Evolutionary conservation across 2,797 vertebrate genomes (phyloP).

Genomic region (Australoheros facetus): DNA sequence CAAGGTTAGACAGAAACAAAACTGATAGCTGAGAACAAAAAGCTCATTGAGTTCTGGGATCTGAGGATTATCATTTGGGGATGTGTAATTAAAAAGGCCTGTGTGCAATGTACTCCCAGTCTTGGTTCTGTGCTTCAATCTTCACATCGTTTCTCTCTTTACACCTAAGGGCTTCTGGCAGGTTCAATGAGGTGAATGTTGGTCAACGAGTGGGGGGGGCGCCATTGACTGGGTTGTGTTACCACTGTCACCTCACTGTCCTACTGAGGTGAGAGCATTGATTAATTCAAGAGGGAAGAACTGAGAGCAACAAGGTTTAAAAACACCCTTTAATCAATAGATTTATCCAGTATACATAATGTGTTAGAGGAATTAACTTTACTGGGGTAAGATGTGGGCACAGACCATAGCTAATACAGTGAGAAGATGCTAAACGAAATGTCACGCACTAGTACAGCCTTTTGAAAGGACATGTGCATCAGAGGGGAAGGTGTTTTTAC

Average conservation of each 20-base stretch:
- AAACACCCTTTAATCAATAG: slow-evolving; percentile 78
- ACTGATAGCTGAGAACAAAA: slow-evolving; percentile 49
- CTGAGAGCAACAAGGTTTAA: slow-evolving; percentile 41
- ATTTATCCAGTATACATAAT: slow-evolving; percentile 51
- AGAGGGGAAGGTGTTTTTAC: slow-evolving; percentile 54
- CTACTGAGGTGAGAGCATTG: slow-evolving; percentile 65
- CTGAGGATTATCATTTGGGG: slow-evolving; percentile 54
- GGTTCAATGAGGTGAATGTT: slow-evolving; percentile 51
- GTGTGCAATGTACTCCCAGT: slow-evolving; percentile 2
- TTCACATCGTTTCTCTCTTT: slow-evolving; percentile 22
- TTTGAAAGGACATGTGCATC: slow-evolving; percentile 56
- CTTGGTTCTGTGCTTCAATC: slow-evolving; percentile 32
- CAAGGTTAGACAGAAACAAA: slow-evolving; percentile 54
- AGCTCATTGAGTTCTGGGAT: slow-evolving; percentile 44
- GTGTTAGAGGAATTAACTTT: slow-evolving; percentile 50
- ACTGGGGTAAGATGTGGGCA: slow-evolving; percentile 32
- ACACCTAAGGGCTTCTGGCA: slow-evolving; percentile 41
- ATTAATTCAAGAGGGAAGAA: slow-evolving; percentile 55
- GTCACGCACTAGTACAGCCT: slow-evolving; percentile 41
- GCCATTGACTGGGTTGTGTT: slow-evolving; percentile 45
- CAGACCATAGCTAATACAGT: slow-evolving; percentile 45
- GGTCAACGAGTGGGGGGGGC: slow-evolving; percentile 25
- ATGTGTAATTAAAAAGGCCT: slow-evolving; percentile 61
- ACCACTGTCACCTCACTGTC: slow-evolving; percentile 57
- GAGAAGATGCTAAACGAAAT: slow-evolving; percentile 58